Percentiles rank a stretch among this genome's conserved stretches.
These are phyloP conservation scores for Hydraecia micacea DNA, from an alignment of 2,888 invertebrate genomes.

Conservation along the genomic window DNA sequence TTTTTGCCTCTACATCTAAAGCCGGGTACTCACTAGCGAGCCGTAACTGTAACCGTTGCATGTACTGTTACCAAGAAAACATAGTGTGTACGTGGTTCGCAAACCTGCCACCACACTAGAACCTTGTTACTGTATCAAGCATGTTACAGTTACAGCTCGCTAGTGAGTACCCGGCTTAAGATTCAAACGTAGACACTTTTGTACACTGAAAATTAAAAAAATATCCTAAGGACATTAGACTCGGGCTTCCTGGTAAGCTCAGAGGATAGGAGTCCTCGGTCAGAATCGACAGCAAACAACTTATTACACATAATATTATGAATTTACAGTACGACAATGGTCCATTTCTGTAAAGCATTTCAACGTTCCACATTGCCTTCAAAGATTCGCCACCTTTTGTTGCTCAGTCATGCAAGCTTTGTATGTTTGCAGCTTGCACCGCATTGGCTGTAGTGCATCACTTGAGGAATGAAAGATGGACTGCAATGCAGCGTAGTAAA, in stretches of 20 bases:
- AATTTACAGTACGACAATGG: not conserved
- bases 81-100: too few species aligned
- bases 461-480: not conserved
- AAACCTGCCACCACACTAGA: too few species aligned
- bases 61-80: too few species aligned
- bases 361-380: too few species aligned
- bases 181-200: not conserved
- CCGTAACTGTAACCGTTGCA: too few species aligned
- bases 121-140: too few species aligned
- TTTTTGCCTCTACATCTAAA: not conserved
- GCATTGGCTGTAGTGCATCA: not conserved
- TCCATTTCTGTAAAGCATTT: not conserved
- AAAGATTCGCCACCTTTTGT: not conserved
- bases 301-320: not conserved
- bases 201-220: not conserved
- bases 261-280: too few species aligned
- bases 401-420: not conserved
- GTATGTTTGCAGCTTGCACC: not conserved
- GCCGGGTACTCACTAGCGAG: too few species aligned
- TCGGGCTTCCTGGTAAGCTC: not conserved
- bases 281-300: not conserved
- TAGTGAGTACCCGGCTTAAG: too few species aligned
- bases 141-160: too few species aligned
- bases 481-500: not conserved
- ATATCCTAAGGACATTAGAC: slow-evolving; percentile 1